Conservation (phyloP, 2,888 invertebrate species). For the Sphinx pinastri region DNA sequence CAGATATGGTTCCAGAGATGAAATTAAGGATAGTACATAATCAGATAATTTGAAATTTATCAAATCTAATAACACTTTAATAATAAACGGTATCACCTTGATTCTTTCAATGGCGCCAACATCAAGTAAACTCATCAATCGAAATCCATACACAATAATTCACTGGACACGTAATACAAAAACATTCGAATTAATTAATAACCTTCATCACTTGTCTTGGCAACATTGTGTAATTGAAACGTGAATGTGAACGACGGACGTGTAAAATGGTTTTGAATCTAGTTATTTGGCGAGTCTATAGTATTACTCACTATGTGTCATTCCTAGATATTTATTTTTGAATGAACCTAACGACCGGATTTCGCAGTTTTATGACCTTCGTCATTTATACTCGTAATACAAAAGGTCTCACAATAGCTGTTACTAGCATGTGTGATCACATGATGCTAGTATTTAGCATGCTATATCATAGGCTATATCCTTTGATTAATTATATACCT, state of each 20-base stretch:
- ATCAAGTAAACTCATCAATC: too few relatives aligned
- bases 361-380: neutral
- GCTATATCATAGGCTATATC: too few relatives aligned
- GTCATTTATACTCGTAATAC: too few relatives aligned
- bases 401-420: too few relatives aligned
- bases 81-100: too few relatives aligned
- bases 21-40: too few relatives aligned
- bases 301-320: neutral
- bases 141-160: neutral
- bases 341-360: neutral
- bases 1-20: too few relatives aligned
- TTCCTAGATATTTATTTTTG: neutral
- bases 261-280: neutral
- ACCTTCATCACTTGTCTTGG: neutral
- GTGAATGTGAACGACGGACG: neutral
- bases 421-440: too few relatives aligned
- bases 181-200: neutral
- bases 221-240: neutral
- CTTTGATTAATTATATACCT: too few relatives aligned
- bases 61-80: too few relatives aligned
- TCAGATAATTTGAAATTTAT: too few relatives aligned
- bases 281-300: conserved; percentile 1
- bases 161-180: neutral
- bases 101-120: neutral
- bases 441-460: too few relatives aligned